Base-by-base conservation (phyloP, 2,797 vertebrate species). In the Agapornis canus region DNA sequence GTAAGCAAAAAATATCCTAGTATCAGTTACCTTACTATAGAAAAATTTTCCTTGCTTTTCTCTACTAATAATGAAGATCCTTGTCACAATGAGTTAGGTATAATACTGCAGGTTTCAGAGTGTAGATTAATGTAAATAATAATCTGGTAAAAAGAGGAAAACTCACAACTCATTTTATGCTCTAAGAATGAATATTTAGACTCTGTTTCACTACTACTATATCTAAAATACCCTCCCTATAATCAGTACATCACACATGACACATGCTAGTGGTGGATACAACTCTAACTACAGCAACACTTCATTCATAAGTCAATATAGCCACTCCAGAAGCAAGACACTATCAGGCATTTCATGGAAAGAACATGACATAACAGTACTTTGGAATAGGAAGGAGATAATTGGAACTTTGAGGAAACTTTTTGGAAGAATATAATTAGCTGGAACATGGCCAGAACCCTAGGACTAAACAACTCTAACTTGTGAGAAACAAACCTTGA, bases 401-500 rank as follows among this genome's bases (percentile, higher is more conserved):
- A 90, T 60, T 76, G 70, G 68, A 94, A 92, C 42, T 96, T 70
- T 5, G 45, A 56, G 43, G 48, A 40, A 86, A 91, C 57, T 40
- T 77, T 86, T 91, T 72, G 47, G 84, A 84, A 86, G 40, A 79
- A 64, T 37, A 45, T 77, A 66, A 94, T 92, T 84, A 91, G 59
- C 54, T 88, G 49, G 75, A 94, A 87, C 13, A 21, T 2, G 0
- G 89, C 49, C 89, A 94, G 72, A 76, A 78, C 23, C 64, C 17
- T 42, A 66, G 49, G 51, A 76, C 63, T 60, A 79, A 76, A 42
- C 63, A 85, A 73, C n/a, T 86, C 80, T 51, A 32, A n/a, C 27
- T 82, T 69, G 18, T 49, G 31, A 32, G 32, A 82, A 83, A 81
- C 6, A 3, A 80, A 70, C 32, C 31, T 87, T 7, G 12, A 91